These are phyloP conservation scores for Bombus balteatus DNA, from an alignment of 1,140 invertebrate genomes.

Conservation along the genomic window DNA sequence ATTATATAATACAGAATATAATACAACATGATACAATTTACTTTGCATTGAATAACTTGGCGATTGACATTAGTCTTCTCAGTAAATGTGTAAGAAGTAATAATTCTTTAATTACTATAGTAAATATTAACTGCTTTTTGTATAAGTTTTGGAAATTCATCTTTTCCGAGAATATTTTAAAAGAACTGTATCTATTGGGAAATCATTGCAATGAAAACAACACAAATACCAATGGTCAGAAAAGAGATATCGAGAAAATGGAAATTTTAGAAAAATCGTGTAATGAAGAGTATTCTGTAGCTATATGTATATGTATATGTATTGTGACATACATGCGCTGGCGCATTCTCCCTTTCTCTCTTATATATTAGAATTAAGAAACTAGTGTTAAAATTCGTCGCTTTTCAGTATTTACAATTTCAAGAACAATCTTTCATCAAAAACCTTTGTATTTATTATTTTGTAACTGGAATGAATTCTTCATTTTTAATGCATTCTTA, in stretches of 20 bases:
- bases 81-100: conserved; percentile 47
- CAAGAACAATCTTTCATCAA: conserved; percentile 37
- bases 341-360: not conserved
- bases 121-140: conserved; percentile 43
- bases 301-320: conserved; percentile 8
- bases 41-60: conserved; percentile 62
- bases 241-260: conserved; percentile 10
- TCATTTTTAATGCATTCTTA: conserved; percentile 28
- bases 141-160: conserved; percentile 7
- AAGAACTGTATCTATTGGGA: not conserved
- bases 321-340: not conserved
- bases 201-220: conserved; percentile 4
- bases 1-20: conserved; percentile 71
- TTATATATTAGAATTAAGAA: conserved; percentile 54
- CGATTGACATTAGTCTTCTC: conserved; percentile 44
- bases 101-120: conserved; percentile 39
- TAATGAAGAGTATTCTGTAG: conserved; percentile 38
- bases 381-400: conserved; percentile 57
- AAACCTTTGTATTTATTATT: conserved; percentile 39
- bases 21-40: conserved; percentile 71
- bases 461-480: conserved; percentile 51
- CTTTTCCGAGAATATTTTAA: not conserved
- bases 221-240: not conserved
- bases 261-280: conserved; percentile 26
- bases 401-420: conserved; percentile 51